Conservation (phyloP, 2,113 vertebrate species). For the Halcyon senegalensis region DNA sequence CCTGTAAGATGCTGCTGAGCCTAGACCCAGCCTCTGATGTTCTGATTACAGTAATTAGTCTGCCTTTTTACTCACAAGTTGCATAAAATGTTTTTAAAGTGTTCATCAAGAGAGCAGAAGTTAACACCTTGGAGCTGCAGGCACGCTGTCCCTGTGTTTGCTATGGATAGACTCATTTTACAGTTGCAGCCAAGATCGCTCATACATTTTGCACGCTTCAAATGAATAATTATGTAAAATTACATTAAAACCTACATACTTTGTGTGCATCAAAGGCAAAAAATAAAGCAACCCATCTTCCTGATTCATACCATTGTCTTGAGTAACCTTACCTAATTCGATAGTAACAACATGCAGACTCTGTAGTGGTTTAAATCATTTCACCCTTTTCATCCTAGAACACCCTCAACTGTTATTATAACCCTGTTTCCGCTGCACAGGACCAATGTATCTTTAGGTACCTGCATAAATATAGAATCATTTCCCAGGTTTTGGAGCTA, state of each 20-base stretch:
- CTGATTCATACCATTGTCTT: neutral
- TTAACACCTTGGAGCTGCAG: neutral
- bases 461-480: slow-evolving; percentile 8
- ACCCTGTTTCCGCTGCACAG: neutral
- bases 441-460: neutral
- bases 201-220: neutral
- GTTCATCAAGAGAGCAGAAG: neutral
- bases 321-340: neutral
- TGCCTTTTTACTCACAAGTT: neutral
- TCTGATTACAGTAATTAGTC: slow-evolving; percentile 16
- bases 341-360: neutral
- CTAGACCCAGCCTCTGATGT: neutral
- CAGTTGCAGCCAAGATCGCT: neutral
- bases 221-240: neutral
- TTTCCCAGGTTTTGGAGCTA: slow-evolving; percentile 4
- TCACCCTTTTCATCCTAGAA: neutral
- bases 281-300: neutral
- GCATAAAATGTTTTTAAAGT: neutral
- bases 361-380: neutral
- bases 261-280: neutral
- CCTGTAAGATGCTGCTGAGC: neutral
- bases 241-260: neutral
- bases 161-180: neutral
- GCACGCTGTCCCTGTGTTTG: neutral
- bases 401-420: neutral